Conservation (phyloP, 2,113 vertebrate species). For the Catharus bicknelli region DNA sequence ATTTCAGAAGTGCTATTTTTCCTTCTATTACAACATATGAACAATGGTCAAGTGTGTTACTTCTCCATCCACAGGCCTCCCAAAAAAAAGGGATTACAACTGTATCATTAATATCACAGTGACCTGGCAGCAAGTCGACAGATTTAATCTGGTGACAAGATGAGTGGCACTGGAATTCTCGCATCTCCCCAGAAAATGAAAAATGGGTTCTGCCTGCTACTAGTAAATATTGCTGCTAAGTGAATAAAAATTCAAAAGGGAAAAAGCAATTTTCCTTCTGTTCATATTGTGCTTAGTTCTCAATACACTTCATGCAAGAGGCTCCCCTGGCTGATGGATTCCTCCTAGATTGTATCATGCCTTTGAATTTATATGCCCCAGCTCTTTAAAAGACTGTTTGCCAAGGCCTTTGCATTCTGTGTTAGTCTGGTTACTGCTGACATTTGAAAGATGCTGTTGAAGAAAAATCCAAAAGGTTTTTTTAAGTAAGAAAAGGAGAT, state of each 20-base stretch:
- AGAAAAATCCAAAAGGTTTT: conserved; percentile 50
- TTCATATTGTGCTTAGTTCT: conserved; percentile 60
- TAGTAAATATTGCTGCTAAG: conserved; percentile 62
- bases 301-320: conserved; percentile 57
- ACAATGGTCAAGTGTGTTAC: conserved; percentile 31
- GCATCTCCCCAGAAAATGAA: conserved; percentile 43
- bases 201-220: conserved; percentile 49
- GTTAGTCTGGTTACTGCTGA: conserved; percentile 62
- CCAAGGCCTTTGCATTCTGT: conserved; percentile 42
- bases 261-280: conserved; percentile 68
- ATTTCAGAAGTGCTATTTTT: neutral
- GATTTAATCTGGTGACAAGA: conserved; percentile 62
- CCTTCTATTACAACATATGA: neutral
- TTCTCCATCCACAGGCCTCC: neutral
- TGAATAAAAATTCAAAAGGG: conserved; percentile 69
- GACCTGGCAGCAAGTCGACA: conserved; percentile 3
- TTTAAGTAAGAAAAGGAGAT: conserved; percentile 53
- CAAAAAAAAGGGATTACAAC: conserved; percentile 28
- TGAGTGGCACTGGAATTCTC: conserved; percentile 52
- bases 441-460: conserved; percentile 62
- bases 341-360: conserved; percentile 63
- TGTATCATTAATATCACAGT: conserved; percentile 36
- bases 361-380: conserved; percentile 52
- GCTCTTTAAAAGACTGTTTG: conserved; percentile 59
- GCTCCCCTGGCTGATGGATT: conserved; percentile 54